Base-by-base conservation (phyloP, 2,797 vertebrate species). In the Gymnothorax javanicus region DNA sequence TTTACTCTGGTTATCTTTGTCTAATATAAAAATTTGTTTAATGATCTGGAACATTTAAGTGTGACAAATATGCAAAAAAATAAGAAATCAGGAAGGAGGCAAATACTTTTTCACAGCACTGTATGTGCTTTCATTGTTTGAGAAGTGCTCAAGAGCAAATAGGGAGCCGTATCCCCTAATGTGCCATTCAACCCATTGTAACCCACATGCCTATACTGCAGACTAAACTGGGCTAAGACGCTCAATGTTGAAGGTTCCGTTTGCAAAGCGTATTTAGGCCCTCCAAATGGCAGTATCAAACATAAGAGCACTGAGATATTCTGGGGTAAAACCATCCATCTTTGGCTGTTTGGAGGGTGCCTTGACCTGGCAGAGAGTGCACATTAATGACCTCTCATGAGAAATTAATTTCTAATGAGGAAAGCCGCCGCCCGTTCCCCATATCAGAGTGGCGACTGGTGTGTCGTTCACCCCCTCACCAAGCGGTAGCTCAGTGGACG, bases 331-430 rank as follows among this genome's bases (percentile, higher is more conserved):
- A 69, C 64, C 50, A 58, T 58, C 86, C 77, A 82, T 69, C 79
- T 56, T n/a, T 52, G 77, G 50, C 81, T 82, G 79, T 67, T 86
- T 82, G 81, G 52, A 62, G 50, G 86, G 69, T 56, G 50, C 59
- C 64, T 69, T 86, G 86, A 86, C 86, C 79, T 17, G 15, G 77
- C 86, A 82, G 52, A 82, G 27, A 82, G 60, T 25, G 20, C 60
- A 27, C 79, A 69, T 82, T 86, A 86, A 83, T 86, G 60, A 86
- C 56, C 60, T 87, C 87, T 85, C 73, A 87, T 52, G 75, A 87
- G 87, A 87, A 87, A 85, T 87, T 85, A 85, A 85, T 87, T 87
- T 87, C 87, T 87, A 84, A 87, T 82, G 87, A 87, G 75, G 54
- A 62, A 58, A 86, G 50, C 52, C 59, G 52, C 60, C 57, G 64